Percentiles rank a stretch among this genome's conserved stretches.
Conservation (phyloP, 64 coral and sea anemone species). For the Porites lutea region DNA sequence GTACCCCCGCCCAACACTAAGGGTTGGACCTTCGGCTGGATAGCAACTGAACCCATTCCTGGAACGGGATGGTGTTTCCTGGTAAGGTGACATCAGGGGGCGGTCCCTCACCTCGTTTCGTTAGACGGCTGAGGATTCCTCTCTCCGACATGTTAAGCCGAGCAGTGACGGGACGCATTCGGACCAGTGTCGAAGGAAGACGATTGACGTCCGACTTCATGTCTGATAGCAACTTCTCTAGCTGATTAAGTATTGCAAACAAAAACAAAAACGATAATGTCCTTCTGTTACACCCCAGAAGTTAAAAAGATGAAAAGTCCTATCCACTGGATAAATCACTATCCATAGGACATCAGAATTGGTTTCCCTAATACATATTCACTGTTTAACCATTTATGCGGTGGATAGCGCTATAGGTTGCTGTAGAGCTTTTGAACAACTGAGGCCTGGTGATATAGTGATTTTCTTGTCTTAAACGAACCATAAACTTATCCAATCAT, state of each 20-base stretch:
- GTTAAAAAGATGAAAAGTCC: too few relatives aligned
- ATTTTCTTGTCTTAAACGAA: too few relatives aligned
- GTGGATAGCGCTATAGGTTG: too few relatives aligned
- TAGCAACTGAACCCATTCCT: not conserved
- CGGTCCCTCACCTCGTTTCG: slow-evolving; percentile 75
- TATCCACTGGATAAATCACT: too few relatives aligned
- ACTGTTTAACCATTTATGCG: too few relatives aligned
- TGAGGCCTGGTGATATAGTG: too few relatives aligned
- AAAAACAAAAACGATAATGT: not conserved
- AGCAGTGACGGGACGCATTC: slow-evolving; percentile 85
- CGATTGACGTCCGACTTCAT: slow-evolving; percentile 98
- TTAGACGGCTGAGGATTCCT: slow-evolving; percentile 84
- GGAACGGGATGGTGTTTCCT: slow-evolving; percentile 41
- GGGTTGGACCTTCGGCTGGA: slow-evolving; percentile 26
- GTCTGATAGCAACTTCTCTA: slow-evolving; percentile 93
- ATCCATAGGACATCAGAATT: too few relatives aligned
- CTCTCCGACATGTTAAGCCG: slow-evolving; percentile 97
- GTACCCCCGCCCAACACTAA: not conserved
- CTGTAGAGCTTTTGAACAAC: too few relatives aligned
- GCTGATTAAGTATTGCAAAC: slow-evolving; percentile 91
- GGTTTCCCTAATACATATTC: too few relatives aligned
- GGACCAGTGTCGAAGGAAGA: slow-evolving; percentile 85
- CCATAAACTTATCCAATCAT: too few relatives aligned
- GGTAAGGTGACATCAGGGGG: slow-evolving; percentile 49
- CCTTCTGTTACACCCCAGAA: too few relatives aligned